Conservation (phyloP, 2,888 invertebrate genomes). For the Lochmaea crataegi region DNA sequence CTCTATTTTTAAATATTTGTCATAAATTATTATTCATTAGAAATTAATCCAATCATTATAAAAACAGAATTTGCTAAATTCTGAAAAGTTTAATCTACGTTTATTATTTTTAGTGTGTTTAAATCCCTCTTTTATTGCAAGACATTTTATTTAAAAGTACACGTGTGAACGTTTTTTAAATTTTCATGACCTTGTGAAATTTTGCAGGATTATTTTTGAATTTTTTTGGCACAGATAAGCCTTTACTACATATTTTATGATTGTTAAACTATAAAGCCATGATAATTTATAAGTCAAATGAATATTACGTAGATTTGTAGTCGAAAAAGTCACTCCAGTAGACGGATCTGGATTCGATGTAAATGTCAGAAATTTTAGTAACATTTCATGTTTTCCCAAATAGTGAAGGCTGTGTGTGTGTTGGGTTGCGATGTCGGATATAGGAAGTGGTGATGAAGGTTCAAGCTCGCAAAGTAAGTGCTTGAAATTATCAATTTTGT, state of each 20-base stretch:
- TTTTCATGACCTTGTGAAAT: not conserved
- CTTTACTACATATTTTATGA: not conserved
- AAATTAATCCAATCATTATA: constrained; percentile 10
- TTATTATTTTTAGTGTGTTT: not conserved
- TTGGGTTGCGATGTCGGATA: constrained; percentile 77
- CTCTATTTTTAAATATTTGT: constrained; percentile 32
- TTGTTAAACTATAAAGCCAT: not conserved
- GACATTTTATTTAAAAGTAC: no score
- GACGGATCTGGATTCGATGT: constrained; percentile 42
- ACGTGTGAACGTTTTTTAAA: not conserved
- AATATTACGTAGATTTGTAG: not conserved
- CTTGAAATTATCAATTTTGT: constrained; percentile 47
- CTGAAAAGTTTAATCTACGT: not conserved
- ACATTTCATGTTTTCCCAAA: constrained; percentile 58
- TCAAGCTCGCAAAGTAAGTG: constrained; percentile 83
- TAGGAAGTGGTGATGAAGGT: constrained; percentile 84
- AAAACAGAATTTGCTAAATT: not conserved
- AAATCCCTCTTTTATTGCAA: not conserved
- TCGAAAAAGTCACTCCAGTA: constrained; percentile 16
- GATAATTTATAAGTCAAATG: not conserved
- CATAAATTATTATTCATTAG: constrained; percentile 14
- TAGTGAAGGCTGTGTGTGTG: constrained; percentile 63
- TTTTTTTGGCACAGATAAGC: not conserved
- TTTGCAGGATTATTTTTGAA: not conserved
- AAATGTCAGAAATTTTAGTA: constrained; percentile 48